Base-by-base conservation (phyloP, 2,888 invertebrate genomes). In the Troides oblongomaculatus region DNA sequence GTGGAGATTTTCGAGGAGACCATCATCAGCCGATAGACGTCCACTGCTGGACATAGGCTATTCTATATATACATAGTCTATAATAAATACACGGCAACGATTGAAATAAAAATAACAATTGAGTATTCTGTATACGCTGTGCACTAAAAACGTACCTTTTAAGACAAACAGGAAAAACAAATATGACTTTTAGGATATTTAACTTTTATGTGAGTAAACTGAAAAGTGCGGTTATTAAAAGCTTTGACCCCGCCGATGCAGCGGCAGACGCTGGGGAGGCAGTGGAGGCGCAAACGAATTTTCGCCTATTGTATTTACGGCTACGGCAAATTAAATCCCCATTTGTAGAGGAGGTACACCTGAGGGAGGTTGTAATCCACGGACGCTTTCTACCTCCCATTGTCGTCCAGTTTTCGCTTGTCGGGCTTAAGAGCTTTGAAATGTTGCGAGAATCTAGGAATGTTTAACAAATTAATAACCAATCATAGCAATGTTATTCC, bases 261-360 rank as follows among this genome's bases (percentile, higher is more conserved):
- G 68, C 71, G 72, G 53, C 78, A 78, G 84, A 82, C 79, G 79
- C 75, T 12, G 39, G 58, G 36, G 81, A 62, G 36, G 43, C 46
- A 75, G 72, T 76, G 78, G 77, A 76, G 73, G 79, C 78, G 74
- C 79, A 80, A 84, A 82, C 85, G 84, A 86, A 87, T 85, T 83
- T 79, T 79, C 84, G 79, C 76, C 83, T 80, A 86, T 88, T 89
- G 89, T 89, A 84, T 87, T 86, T 84, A 85, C 82, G 84, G 84
- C 85, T 83, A 85, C 86, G 83, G 87, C 82, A 88, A 90, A 89
- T 89, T 89, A 90, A 89, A 88, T 85, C 87, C 85, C 86, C 87
- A 87, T 88, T 87, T 86, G 85, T 84, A 81, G 80, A 81, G 82
- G 74, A 73, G 76, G 80, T 77, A 80, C 82, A 85, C 85, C 84